A percentile compares a stretch with the other conserved stretches of the same genome.
Evolutionary conservation across 2,888 invertebrate genomes (phyloP).

Genomic region (Tanypteryx hageni): DNA sequence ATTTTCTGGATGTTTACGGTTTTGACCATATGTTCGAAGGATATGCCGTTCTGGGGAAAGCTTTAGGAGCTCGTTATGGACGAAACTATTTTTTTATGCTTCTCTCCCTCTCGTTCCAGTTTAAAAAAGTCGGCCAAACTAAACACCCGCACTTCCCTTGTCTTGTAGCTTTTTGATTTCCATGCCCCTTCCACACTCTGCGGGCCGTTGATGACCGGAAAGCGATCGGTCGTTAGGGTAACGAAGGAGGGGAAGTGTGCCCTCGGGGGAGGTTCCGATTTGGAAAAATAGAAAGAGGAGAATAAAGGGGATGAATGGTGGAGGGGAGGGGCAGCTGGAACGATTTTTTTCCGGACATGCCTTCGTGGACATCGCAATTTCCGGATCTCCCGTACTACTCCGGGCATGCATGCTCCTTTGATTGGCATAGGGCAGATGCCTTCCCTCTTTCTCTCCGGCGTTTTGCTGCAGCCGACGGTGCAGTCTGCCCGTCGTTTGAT

Average conservation of each 20-base stretch:
- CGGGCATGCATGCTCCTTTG: conserved; percentile 11
- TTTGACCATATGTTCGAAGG: not conserved
- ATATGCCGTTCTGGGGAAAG: not conserved
- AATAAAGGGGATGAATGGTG: not conserved
- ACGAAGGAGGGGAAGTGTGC: not conserved
- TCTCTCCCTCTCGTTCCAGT: not conserved
- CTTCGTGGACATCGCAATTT: conserved; percentile 44
- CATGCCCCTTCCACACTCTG: not conserved
- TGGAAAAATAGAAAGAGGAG: not conserved
- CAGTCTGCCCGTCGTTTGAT: not conserved
- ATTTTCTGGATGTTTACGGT: not conserved
- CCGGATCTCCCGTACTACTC: conserved; percentile 10
- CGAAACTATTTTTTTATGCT: conserved; percentile 3
- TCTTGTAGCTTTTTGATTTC: conserved; percentile 9
- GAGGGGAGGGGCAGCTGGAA: not conserved
- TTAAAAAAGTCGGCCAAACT: conserved; percentile 28
- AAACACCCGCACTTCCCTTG: conserved; percentile 21
- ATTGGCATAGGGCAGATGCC: conserved; percentile 35
- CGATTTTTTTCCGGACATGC: conserved; percentile 44
- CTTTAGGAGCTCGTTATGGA: conserved; percentile 29
- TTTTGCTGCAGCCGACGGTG: conserved; percentile 9
- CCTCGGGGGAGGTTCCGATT: conserved; percentile 12
- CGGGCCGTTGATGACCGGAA: conserved; percentile 1
- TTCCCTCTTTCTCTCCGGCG: not conserved
- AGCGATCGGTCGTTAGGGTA: not conserved